A percentile compares a stretch with the other conserved stretches of the same genome.
These are phyloP conservation scores for Dasyornis broadbenti DNA, from an alignment of 2,113 vertebrate genomes.

Conservation along the genomic window DNA sequence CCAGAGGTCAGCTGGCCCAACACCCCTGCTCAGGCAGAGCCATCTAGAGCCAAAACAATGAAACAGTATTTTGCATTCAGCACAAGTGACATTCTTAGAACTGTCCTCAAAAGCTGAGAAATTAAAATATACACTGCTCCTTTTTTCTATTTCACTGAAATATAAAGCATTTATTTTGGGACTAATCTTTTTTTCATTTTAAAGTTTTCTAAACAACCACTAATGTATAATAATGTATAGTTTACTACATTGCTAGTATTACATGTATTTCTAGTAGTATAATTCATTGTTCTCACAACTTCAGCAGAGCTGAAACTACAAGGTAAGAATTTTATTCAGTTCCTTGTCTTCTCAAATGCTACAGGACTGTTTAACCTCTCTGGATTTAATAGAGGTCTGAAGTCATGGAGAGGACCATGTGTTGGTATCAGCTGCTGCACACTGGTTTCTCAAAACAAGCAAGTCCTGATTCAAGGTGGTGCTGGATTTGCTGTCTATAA, in stretches of 20 bases:
- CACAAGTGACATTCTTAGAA: background rate
- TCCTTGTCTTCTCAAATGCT: background rate
- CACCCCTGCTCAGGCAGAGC: background rate
- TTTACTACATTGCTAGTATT: background rate
- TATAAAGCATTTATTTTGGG: background rate
- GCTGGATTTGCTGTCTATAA: background rate
- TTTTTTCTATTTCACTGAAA: background rate
- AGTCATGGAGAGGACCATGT: background rate
- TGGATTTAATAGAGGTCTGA: background rate
- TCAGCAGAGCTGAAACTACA: background rate
- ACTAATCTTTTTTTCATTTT: background rate
- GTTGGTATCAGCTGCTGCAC: background rate
- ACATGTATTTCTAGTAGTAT: background rate
- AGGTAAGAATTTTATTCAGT: background rate
- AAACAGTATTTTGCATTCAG: background rate
- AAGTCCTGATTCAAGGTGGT: background rate
- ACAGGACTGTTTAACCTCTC: background rate
- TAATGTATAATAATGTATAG: background rate
- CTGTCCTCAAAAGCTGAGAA: background rate
- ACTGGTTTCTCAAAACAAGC: background rate
- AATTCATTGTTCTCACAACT: background rate
- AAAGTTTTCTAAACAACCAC: background rate
- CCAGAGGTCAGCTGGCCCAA: background rate
- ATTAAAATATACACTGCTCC: background rate
- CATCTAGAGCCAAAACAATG: background rate